Conservation (phyloP, 2,797 vertebrate species). For the Tokudaia muenninki region DNA sequence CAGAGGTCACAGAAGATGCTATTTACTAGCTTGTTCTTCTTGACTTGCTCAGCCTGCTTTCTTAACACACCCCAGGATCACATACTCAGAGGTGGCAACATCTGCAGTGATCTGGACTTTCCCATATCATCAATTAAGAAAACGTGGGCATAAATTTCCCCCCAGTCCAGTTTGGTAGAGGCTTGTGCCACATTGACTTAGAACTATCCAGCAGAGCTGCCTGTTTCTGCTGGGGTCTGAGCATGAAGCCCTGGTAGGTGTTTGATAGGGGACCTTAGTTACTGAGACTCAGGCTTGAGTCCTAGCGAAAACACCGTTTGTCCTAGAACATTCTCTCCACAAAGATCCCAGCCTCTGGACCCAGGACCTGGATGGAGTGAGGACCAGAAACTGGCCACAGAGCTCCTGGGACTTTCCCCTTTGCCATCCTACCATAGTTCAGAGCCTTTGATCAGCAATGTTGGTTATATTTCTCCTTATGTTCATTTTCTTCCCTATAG, state of each 20-base stretch:
- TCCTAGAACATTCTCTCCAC: slow-evolving; percentile 32
- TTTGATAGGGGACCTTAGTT: background rate
- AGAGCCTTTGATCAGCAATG: background rate
- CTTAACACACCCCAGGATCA: background rate
- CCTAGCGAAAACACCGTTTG: background rate
- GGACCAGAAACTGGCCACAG: background rate
- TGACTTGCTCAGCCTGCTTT: background rate
- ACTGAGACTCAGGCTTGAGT: background rate
- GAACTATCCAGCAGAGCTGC: background rate
- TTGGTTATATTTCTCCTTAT: slow-evolving; percentile 41
- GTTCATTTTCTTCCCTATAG: slow-evolving; percentile 33
- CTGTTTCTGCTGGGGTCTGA: background rate
- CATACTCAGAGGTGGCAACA: background rate
- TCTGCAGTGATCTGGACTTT: background rate
- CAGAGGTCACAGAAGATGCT: background rate
- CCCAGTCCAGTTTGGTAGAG: background rate
- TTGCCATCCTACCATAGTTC: background rate
- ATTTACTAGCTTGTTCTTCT: background rate
- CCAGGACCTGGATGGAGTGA: background rate
- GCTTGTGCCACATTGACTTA: background rate
- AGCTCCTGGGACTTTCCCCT: background rate
- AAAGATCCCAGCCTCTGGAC: background rate
- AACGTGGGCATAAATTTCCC: background rate
- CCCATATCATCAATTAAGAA: background rate
- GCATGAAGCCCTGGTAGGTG: background rate